Evolutionary conservation across 1,140 invertebrate genomes (phyloP), one percentile per base, ranked within the genome.

Genomic region (Drosophila nigromelanica): DNA sequence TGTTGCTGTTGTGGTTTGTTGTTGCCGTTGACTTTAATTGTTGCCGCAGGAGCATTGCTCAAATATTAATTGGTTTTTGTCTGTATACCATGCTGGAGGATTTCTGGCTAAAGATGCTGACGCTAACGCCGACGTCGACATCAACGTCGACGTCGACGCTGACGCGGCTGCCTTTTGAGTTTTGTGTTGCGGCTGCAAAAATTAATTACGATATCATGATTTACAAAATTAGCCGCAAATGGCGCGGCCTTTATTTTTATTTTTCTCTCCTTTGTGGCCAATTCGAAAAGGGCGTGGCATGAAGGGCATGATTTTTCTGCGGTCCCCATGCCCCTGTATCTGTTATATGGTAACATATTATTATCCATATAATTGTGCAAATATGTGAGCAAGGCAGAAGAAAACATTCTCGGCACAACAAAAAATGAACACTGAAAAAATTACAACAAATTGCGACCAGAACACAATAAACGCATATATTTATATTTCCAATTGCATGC

Each of bases 151-250:
- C 40, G 76, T 58, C 58, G 61, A 62, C 59, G 43, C 33, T 56
- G 59, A 43, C 47, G 71, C 58, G 61, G 54, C 56, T 73, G 52
- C 42, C 54, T 71, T 21, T 62, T 55, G 58, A 45, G 62, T 45
- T 78, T 66, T 59, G 48, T 76, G 66, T 71, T 73, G 73, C 52
- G 72, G 72, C 81, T 86, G 82, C 82, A 87, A 87, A 87, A 87
- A 87, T 87, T 87, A 87, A 87, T 87, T 87, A 87, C 83, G 82
- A 87, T 87, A 87, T 87, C 82, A 87, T 87, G 82, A 87, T 87
- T 87, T 87, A 87, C 82, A 87, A 89, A 87, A 87, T 87, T 87
- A 87, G 82, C 83, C 82, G 83, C 83, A 87, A 89, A 89, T 87
- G 78, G 82, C 70, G 83, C 74, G 75, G 78, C 76, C 78, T 70